Conservation (phyloP, 2,888 invertebrate genomes). For the Acronicta psi region DNA sequence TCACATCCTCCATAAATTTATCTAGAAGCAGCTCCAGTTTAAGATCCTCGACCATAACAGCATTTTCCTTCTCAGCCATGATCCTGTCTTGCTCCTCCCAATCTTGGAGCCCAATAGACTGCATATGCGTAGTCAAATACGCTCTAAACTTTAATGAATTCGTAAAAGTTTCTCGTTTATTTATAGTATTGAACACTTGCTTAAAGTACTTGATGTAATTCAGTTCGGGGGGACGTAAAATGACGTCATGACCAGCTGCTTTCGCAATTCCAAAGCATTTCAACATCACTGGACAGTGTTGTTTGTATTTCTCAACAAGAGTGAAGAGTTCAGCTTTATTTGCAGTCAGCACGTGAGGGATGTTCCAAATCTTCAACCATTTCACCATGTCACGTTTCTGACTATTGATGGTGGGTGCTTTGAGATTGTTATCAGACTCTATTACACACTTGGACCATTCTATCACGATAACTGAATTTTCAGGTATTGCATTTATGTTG, state of each 20-base stretch:
- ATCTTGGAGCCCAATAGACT: slow-evolving; percentile 41
- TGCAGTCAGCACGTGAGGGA: slow-evolving; percentile 51
- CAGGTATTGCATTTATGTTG: slow-evolving; percentile 18
- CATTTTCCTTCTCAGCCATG: slow-evolving; percentile 24
- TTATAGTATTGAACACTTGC: not conserved
- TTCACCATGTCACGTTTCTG: slow-evolving; percentile 48
- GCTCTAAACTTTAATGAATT: not conserved
- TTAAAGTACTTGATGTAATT: slow-evolving; percentile 20
- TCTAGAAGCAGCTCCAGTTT: slow-evolving; percentile 54
- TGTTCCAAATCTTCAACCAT: slow-evolving; percentile 59
- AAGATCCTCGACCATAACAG: slow-evolving; percentile 37
- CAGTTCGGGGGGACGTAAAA: slow-evolving; percentile 35
- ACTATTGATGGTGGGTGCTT: slow-evolving; percentile 46
- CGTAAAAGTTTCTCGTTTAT: not conserved
- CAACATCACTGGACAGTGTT: slow-evolving; percentile 16
- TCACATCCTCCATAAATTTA: slow-evolving; percentile 22
- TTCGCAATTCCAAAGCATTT: slow-evolving; percentile 23
- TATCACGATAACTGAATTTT: slow-evolving; percentile 38
- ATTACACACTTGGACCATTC: slow-evolving; percentile 9
- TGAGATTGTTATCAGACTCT: not conserved
- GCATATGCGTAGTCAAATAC: slow-evolving; percentile 13
- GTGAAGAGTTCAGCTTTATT: slow-evolving; percentile 57
- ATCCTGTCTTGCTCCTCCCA: slow-evolving; percentile 30
- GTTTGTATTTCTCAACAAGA: slow-evolving; percentile 62
- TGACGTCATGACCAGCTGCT: slow-evolving; percentile 29